Base-by-base conservation (phyloP, 1,140 invertebrate genomes). In the Brachionus sp. region DNA sequence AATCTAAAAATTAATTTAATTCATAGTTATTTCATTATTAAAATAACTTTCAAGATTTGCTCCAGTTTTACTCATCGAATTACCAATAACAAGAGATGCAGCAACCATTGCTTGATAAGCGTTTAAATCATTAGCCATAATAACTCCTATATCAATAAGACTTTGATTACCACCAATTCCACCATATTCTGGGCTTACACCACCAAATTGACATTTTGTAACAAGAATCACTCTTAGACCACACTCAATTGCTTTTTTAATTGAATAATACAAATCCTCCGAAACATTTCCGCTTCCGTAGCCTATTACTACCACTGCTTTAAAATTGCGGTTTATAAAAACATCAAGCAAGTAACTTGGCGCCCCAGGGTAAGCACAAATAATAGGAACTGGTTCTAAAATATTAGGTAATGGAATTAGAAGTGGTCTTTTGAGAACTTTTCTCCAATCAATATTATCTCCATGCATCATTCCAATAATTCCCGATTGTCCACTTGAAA, bases 271-370 rank as follows among this genome's bases (percentile, higher is more conserved):
- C 13, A 77, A 13, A 19, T 33, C 19, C 3, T 77, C 73, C 7
- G 73, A 77, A 25, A 77, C 73, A 50, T 77, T 77, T 42, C 73
- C 73, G 25, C 73, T 50, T 77, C 73, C 73, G 16, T 77, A 77
- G 3, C 35, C 73, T 42, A 77, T 39, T n/a, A 77, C 16, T 12
- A 77, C 35, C 23, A 77, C 23, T 33, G 29, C 73, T 50, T 77
- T 77, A 50, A 44, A 50, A 25, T 77, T 77, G 23, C 37, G 2
- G 35, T 44, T 25, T 25, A 77, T 3, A 6, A 66, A 66, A 42
- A 12, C 10, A 77, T 25, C 37, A 33, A 77, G 35, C 25, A 77
- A 25, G n/a, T 42, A 25, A 4, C 42, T 35, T 37, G 73, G 29
- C 13, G 73, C 73, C 42, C 73, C 73, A 25, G 73, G 73, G 9